Percentiles rank a stretch among this genome's conserved stretches.
These are phyloP conservation scores for Phacellophora camtschatica DNA, from an alignment of 30 jellyfish, hydroid and myxozoan species.

Conservation along the genomic window DNA sequence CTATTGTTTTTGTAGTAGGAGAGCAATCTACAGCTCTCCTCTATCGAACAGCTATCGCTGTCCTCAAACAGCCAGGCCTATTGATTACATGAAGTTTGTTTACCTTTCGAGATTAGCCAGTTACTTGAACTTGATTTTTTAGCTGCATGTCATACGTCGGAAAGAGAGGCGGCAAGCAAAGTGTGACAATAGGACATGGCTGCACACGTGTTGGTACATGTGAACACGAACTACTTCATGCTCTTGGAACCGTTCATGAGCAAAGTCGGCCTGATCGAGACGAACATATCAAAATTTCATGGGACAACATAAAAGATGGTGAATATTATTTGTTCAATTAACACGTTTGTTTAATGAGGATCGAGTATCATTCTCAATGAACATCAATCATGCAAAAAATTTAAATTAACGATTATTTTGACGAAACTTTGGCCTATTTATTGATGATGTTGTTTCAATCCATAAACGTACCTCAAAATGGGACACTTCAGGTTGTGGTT, in stretches of 20 bases:
- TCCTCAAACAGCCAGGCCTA: neutral
- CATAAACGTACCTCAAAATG: too few species aligned
- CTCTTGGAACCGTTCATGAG: constrained; percentile 66
- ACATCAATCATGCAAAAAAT: too few species aligned
- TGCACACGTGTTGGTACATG: constrained; percentile 84
- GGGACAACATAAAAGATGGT: constrained; percentile 51
- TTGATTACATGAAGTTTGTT: neutral
- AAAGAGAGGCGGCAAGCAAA: constrained; percentile 69
- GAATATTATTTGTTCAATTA: too few species aligned
- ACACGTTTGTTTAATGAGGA: too few species aligned
- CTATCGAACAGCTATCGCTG: too few species aligned
- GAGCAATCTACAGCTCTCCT: too few species aligned
- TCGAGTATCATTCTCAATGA: too few species aligned
- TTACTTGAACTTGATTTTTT: neutral
- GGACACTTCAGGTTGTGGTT: too few species aligned
- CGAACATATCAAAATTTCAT: constrained; percentile 8
- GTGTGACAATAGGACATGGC: constrained; percentile 66
- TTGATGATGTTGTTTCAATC: too few species aligned
- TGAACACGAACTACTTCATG: constrained; percentile 68
- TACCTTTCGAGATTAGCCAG: neutral
- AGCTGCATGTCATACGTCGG: constrained; percentile 94
- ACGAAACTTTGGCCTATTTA: too few species aligned
- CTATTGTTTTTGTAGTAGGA: too few species aligned
- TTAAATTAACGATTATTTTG: too few species aligned
- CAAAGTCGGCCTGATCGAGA: constrained; percentile 77